phyloP scores from a whole-genome alignment of 1,140 invertebrate genomes.

The Sinonovacula constricta region DNA sequence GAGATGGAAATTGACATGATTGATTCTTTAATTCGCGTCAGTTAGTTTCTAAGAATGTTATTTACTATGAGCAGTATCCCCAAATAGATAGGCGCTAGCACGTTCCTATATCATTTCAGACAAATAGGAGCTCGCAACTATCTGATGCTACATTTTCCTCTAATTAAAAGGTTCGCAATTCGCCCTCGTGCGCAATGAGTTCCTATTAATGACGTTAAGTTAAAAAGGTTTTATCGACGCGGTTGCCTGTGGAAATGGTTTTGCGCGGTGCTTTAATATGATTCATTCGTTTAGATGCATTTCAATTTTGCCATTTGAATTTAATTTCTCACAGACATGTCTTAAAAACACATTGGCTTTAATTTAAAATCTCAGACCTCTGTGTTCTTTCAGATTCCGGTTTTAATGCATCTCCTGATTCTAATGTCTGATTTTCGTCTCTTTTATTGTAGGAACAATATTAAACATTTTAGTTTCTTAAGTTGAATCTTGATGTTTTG shows the following conservation, averaged over 20 bases:
- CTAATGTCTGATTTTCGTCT: no score
- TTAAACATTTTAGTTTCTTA: no score
- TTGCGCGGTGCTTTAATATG: not conserved
- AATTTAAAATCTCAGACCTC: no score
- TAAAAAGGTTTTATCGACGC: not conserved
- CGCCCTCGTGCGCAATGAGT: not conserved
- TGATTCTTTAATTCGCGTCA: constrained; percentile 41
- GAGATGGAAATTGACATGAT: constrained; percentile 38
- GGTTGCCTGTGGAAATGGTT: not conserved
- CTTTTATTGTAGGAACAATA: no score
- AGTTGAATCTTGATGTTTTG: no score
- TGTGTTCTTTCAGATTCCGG: no score
- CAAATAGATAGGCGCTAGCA: constrained; percentile 30
- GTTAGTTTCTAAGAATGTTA: constrained; percentile 47
- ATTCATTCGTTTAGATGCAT: not conserved
- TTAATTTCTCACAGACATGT: no score
- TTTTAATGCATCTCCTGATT: no score
- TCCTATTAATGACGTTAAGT: not conserved
- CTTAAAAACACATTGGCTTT: no score
- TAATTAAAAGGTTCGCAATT: constrained; percentile 13
- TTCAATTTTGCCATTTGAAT: not conserved
- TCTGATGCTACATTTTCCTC: constrained; percentile 24
- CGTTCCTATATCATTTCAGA: constrained; percentile 35
- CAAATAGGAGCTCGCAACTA: constrained; percentile 12
- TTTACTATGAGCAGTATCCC: constrained; percentile 38